Base-by-base conservation (phyloP, 2,113 vertebrate genomes). In the Silurus asotus region DNA sequence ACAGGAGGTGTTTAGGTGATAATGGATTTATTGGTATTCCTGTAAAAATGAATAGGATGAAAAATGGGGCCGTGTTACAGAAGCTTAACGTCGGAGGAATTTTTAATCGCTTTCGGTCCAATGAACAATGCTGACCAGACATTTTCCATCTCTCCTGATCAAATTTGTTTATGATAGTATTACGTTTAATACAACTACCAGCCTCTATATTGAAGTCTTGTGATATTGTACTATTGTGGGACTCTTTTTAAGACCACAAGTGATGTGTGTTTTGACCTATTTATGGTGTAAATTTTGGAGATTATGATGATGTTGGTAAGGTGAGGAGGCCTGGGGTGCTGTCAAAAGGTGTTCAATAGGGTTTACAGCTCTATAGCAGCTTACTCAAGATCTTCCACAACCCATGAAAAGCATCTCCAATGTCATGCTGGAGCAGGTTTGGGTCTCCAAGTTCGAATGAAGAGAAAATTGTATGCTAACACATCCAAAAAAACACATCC, bases 21-120 rank as follows among this genome's bases (percentile, higher is more conserved):
- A 53, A 85, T 82, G 45, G 79, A 88, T 88, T 88, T 88, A 88
- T 85, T 62, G 51, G 20, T 58, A 53, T 48, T 76, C 10, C 15
- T 45, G 75, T 59, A 84, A 70, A 70, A 8, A 6, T 45, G 67
- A 81, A 49, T 72, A 20, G 19, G 37, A 20, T 20, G 1, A 20
- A 10, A 49, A 74, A 74, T 20, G 8, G 70, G 48, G 11, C 70
- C 17, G 1, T 8, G 37, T 70, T 70, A 70, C 15, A 19, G 37
- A 37, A 48, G 37, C 69, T 69, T 70, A 17, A 45, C 17, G 28
- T 72, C 45, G 20, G 69, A 45, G 5, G 37, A 72, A 72, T 8
- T 72, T 37, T 72, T 72, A 48, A 72, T 72, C 48, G 69, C 69
- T 72, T 6, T 45, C 6, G 45, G 67, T 45, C 67, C 14, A 70